phyloP scores from a whole-genome alignment of 2,113 vertebrate genomes.

The Etheostoma spectabile region DNA sequence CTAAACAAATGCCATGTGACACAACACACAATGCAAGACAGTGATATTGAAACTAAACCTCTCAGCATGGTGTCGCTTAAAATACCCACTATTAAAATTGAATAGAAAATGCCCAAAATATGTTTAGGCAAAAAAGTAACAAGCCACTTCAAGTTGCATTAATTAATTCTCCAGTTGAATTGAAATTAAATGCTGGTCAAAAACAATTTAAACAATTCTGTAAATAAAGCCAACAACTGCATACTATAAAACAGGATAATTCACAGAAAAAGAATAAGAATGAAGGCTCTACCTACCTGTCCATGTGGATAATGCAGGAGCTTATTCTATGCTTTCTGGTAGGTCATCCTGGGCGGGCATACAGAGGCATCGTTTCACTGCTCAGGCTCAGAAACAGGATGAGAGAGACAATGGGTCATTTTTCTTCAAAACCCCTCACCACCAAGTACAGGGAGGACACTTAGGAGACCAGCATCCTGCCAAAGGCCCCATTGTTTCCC shows the following conservation, averaged over 20 bases:
- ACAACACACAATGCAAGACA: not conserved
- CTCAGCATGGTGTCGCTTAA: not conserved
- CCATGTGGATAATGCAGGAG: constrained; percentile 50
- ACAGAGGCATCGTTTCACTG: constrained; percentile 66
- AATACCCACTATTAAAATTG: not conserved
- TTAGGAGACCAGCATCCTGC: constrained; percentile 66
- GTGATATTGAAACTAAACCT: not conserved
- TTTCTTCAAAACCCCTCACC: constrained; percentile 81
- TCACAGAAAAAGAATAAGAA: not conserved
- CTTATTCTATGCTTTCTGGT: constrained; percentile 33
- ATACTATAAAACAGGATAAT: not conserved
- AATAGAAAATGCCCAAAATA: not conserved
- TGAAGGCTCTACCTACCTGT: constrained; percentile 71
- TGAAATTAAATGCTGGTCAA: not conserved
- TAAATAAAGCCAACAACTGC: not conserved
- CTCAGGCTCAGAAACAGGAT: constrained; percentile 65
- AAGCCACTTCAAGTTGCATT: not conserved
- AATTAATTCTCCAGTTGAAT: not conserved
- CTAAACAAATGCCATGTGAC: not conserved
- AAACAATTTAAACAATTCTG: not conserved
- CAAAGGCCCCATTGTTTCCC: constrained; percentile 80
- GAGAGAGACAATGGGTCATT: constrained; percentile 80
- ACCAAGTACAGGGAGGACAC: constrained; percentile 85
- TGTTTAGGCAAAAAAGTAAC: not conserved
- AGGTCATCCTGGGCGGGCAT: constrained; percentile 51